Base-by-base conservation (phyloP, 2,888 invertebrate genomes). In the Dendrolimus pini region DNA sequence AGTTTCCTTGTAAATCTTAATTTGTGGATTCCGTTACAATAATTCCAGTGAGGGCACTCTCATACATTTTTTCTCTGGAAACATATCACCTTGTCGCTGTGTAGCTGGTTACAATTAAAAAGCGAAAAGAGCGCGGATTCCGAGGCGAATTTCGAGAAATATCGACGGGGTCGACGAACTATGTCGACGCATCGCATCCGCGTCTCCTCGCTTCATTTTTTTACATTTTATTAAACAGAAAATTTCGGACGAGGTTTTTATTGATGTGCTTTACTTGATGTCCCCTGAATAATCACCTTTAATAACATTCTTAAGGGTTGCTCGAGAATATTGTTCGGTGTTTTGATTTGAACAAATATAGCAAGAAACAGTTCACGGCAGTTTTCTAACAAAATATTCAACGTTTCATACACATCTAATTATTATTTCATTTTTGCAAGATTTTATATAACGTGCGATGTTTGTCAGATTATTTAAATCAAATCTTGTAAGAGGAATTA, bases 71-170 rank as follows among this genome's bases (percentile, higher is more conserved):
- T 82, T 83, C 84, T 77, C 78, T 77, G 77, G 80, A 85, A 86
- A 88, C 83, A 75, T 87, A 88, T 88, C 87, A 85, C 85, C 83
- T 85, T 83, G 85, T 83, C 82, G 80, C 71, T 76, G 81, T 79
- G 80, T 82, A 77, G 83, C 82, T 80, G 85, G 82, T 82, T 83
- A 82, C 89, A 89, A 90, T 89, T 90, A 89, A 89, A 89, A 89
- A 85, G 83, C 87, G 86, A 88, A 86, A 89, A 88, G 85, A 85
- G 80, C 83, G 80, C 75, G 81, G 84, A 89, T 85, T 88, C 85
- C 82, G 77, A 82, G 75, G 81, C 78, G 83, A 83, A 88, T 89
- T 89, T 89, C 87, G 83, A 89, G 89, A 89, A 89, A 87, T 89
- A 89, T 89, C 88, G 85, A 80, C 82, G 86, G 78, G 89, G 89